Percentiles rank a stretch among this genome's conserved stretches.
Evolutionary conservation across 1,140 invertebrate genomes (phyloP).

Genomic region (Saccostrea cuccullata): DNA sequence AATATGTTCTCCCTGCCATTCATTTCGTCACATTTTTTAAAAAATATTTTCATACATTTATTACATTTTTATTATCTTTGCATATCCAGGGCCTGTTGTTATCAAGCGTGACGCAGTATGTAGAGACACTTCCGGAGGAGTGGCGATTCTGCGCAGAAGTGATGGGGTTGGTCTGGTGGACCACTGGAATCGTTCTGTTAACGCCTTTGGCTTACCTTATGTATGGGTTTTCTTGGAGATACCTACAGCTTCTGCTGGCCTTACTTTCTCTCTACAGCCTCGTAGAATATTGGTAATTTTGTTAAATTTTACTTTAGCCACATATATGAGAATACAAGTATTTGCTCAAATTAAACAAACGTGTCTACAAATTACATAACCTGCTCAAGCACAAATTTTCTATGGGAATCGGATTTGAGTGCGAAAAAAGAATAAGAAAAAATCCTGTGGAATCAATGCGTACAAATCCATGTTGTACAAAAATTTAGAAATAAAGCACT

Average conservation of each 20-base stretch:
- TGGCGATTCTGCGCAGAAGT: slow-evolving; percentile 54
- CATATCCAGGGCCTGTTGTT: slow-evolving; percentile 61
- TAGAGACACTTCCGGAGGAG: slow-evolving; percentile 58
- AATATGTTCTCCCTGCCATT: too few relatives aligned
- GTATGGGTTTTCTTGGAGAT: slow-evolving; percentile 59
- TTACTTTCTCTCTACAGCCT: slow-evolving; percentile 53
- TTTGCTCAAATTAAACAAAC: too few relatives aligned
- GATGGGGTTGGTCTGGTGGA: slow-evolving; percentile 54
- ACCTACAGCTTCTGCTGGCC: slow-evolving; percentile 59
- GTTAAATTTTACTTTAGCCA: too few relatives aligned
- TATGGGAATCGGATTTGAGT: too few relatives aligned
- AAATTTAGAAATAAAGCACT: too few relatives aligned
- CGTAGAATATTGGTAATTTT: slow-evolving; percentile 55
- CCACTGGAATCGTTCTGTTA: slow-evolving; percentile 53
- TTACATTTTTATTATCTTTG: not conserved
- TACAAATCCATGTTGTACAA: too few relatives aligned
- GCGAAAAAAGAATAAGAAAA: too few relatives aligned
- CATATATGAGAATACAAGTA: too few relatives aligned
- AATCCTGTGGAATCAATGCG: too few relatives aligned
- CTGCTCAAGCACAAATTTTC: too few relatives aligned
- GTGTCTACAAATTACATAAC: too few relatives aligned
- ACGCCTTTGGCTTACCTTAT: slow-evolving; percentile 59
- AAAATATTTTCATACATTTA: not conserved
- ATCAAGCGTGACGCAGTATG: slow-evolving; percentile 33
- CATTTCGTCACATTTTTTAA: not conserved